Evolutionary conservation across 2,113 vertebrate genomes (phyloP), one percentile per base, ranked within the genome.

Genomic region (Phainopepla nitens): DNA sequence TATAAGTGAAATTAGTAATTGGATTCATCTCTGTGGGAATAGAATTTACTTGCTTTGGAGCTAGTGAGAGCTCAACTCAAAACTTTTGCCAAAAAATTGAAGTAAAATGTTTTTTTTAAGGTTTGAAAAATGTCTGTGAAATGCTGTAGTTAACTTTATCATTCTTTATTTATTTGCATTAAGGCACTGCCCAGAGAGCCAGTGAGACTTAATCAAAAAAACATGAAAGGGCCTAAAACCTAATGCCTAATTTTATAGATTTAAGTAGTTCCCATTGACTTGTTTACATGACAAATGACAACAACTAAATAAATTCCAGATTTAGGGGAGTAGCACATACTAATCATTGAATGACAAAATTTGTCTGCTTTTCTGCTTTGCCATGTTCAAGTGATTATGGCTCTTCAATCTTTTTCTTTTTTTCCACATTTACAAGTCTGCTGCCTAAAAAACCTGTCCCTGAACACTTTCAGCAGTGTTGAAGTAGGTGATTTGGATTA

Each of bases 231-330:
- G 13, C 49, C 75, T 91, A 75, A 82, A 96, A 64, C 15, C 81
- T 57, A 50, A 80, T 82, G 75, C 57, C 79, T 95, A 79, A 76
- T 95, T 95, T 90, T 92, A 92, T 90, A 84, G 66, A 92, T 86
- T 93, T 96, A 85, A 97, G 75, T 95, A 90, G 90, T 88, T 88
- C 75, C 88, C 42, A 28, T 57, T 93, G 90, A 39, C 70, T 95
- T 95, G 79, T 96, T 94, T 95, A 91, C 75, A 88, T 94, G 85
- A 86, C 71, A 94, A 96, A 90, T 93, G 95, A 93, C 94, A 94
- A 90, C 90, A 82, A 80, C 61, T 80, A 90, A 96, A 94, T 88
- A 95, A 93, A 93, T 77, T 73, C 92, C 95, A 88, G 85, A 90
- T 92, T 97, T 93, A 86, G 79, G 42, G 33, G 47, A 83, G 79